phyloP scores from a whole-genome alignment of 2,888 invertebrate species.

The Thereva unica region DNA sequence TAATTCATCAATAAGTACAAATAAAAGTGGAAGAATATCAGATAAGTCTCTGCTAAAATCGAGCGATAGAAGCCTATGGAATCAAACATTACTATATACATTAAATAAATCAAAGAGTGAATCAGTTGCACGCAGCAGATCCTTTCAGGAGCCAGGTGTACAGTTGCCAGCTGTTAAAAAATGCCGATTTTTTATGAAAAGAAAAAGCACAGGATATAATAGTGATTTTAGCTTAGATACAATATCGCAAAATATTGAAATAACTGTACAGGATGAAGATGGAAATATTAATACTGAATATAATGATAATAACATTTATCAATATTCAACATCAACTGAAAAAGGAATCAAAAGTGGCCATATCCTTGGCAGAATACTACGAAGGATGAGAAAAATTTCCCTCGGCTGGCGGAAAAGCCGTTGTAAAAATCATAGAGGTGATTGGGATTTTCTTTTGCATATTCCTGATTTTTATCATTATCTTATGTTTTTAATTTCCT shows the following conservation, averaged over 20 bases:
- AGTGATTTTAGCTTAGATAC: constrained; percentile 54
- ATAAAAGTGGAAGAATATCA: constrained; percentile 27
- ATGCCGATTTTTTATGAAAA: constrained; percentile 53
- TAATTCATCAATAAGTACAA: constrained; percentile 51
- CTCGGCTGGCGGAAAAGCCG: constrained; percentile 57
- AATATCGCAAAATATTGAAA: constrained; percentile 56
- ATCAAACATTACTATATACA: constrained; percentile 11
- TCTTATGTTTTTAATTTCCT: not conserved
- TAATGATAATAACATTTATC: constrained; percentile 18
- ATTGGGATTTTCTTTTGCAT: constrained; percentile 40
- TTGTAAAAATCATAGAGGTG: constrained; percentile 58
- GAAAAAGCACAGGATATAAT: constrained; percentile 48
- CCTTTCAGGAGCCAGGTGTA: constrained; percentile 57
- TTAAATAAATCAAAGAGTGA: constrained; percentile 30
- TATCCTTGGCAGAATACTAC: constrained; percentile 53
- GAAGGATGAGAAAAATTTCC: constrained; percentile 56
- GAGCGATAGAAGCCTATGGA: constrained; percentile 19
- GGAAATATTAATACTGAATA: constrained; percentile 50
- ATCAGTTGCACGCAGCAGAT: constrained; percentile 55
- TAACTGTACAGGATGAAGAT: constrained; percentile 56
- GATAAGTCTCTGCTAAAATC: not conserved
- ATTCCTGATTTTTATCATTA: not conserved
- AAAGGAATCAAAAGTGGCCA: constrained; percentile 45
- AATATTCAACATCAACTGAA: constrained; percentile 9
- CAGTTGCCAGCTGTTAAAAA: constrained; percentile 46